Base-by-base conservation (phyloP, 1,140 invertebrate genomes). In the Glossosoma conforme region DNA sequence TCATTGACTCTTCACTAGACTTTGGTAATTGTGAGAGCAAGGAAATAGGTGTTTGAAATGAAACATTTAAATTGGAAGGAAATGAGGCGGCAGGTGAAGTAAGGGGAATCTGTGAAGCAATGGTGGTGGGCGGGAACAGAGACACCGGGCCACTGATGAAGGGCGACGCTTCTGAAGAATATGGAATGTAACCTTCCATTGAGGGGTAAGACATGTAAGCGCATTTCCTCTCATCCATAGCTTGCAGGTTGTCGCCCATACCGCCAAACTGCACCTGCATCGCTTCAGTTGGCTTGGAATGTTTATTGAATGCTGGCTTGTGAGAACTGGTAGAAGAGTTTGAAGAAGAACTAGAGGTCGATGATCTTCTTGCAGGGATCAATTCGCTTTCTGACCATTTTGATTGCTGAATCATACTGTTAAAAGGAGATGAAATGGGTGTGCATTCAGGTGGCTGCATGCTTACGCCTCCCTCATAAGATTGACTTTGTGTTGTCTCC, bases 371-470 rank as follows among this genome's bases (percentile, higher is more conserved):
- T 9, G 72, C 74, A 2, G 83, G 84, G 49, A 86, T 73, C 25
- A 87, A 75, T 59, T 84, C 82, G 56, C 81, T 83, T 53, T 87
- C 85, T 3, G 81, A 77, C 83, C 84, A 86, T 60, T 85, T 82
- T 9, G 81, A 79, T 60, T 80, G 77, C n/a, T 71, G 76, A 18
- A 77, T 69, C 1, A 78, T 62, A 47, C 81, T 78, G 25, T 78
- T 76, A 54, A 85, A 86, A 2, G 84, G 84, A 6, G 82, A 85
- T 10, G 79, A 77, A 49, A 77, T 76, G 4, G 77, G 75, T 21
- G 79, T 77, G 50, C 80, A 82, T 54, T 84, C 81, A 33, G 70
- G 69, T 53, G 72, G 69, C 60, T 76, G 70, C n/a, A 73, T 58
- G 21, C 65, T 65, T 48, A 70, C 67, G 42, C 73, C 72, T 47